Evolutionary conservation across 2,888 invertebrate genomes (phyloP), one percentile per base, ranked within the genome.

Genomic region (Lithophane leautieri): DNA sequence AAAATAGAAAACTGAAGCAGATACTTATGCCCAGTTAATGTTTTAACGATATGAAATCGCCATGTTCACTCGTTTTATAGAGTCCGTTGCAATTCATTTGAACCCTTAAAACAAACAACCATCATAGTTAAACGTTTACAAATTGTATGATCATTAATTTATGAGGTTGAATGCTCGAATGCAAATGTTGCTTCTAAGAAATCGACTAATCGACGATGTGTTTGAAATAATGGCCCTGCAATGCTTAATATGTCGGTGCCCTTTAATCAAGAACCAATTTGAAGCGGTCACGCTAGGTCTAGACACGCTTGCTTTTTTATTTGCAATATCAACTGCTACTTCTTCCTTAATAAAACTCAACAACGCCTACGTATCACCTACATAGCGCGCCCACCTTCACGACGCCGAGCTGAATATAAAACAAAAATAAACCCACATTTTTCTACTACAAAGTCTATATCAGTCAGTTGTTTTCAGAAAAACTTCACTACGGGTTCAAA

Each of bases 401-500:
- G 50, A 22, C 9, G 22, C 50, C 22, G 50, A 50, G 22, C 50
- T 22, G 50, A 50, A 50, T 50, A 50, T 50, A 22, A 50, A 50
- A 50, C 22, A 22, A 9, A 50, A 19, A 50, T 19, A 50, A 22
- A 0, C 19, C 19, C 19, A 22, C 50, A 19, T 19, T 50, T 50
- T 47, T 50, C 22, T 50, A 22, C 50, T 50, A 22, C 22, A 19
- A 50, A 22, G 22, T 50, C 50, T 50, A 22, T 50, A 50, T 50
- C 50, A 50, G 22, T 54, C 47, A 42, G 22, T 16, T 16, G 34
- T 63, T 60, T 73, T 62, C 42, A 63, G 40, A 63, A 66, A 60
- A 72, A 69, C n/a, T 70, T 73, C 16, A 68, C 66, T 61, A 70
- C 34, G 9, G 67, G 68, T 67, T 68, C 70, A 54, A 69, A 50